phyloP scores from a whole-genome alignment of 2,113 vertebrate genomes.

The Neogobius melanostomus region DNA sequence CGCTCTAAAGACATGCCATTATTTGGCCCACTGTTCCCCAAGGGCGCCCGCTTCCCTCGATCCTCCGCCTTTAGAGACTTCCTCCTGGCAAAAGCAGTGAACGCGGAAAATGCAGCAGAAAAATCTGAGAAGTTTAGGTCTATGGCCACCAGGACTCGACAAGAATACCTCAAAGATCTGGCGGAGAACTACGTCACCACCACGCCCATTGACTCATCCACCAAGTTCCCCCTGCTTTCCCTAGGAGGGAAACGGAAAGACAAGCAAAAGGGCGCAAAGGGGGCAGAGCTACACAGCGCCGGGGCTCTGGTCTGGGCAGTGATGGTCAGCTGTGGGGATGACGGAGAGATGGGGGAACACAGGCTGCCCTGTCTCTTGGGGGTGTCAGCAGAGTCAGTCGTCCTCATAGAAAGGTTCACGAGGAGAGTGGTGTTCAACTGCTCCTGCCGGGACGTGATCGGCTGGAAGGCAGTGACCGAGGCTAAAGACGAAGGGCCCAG shows the following conservation, averaged over 20 bases:
- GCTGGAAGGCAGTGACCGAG: slow-evolving; percentile 83
- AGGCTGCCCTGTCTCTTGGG: slow-evolving; percentile 83
- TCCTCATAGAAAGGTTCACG: slow-evolving; percentile 81
- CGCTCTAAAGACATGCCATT: slow-evolving; percentile 90
- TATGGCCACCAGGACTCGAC: slow-evolving; percentile 89
- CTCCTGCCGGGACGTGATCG: slow-evolving; percentile 87
- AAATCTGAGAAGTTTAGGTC: slow-evolving; percentile 89
- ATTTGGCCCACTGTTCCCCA: slow-evolving; percentile 84
- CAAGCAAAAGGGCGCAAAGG: slow-evolving; percentile 80
- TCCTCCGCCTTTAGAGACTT: slow-evolving; percentile 85
- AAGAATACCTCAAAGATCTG: slow-evolving; percentile 90
- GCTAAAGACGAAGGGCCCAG: slow-evolving; percentile 69
- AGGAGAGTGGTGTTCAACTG: slow-evolving; percentile 87
- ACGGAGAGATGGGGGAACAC: slow-evolving; percentile 50
- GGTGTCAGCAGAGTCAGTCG: slow-evolving; percentile 84
- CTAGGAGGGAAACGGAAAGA: slow-evolving; percentile 83
- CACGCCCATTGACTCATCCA: slow-evolving; percentile 86
- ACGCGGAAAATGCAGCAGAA: slow-evolving; percentile 87
- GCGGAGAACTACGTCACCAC: slow-evolving; percentile 89
- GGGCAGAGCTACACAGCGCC: slow-evolving; percentile 83
- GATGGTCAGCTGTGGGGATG: slow-evolving; percentile 63
- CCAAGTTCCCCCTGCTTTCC: slow-evolving; percentile 86
- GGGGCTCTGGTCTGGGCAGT: slow-evolving; percentile 88
- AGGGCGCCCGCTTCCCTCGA: slow-evolving; percentile 82
- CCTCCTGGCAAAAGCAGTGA: slow-evolving; percentile 88